phyloP scores from a whole-genome alignment of 2,113 vertebrate genomes.

The Dinomys branickii region DNA sequence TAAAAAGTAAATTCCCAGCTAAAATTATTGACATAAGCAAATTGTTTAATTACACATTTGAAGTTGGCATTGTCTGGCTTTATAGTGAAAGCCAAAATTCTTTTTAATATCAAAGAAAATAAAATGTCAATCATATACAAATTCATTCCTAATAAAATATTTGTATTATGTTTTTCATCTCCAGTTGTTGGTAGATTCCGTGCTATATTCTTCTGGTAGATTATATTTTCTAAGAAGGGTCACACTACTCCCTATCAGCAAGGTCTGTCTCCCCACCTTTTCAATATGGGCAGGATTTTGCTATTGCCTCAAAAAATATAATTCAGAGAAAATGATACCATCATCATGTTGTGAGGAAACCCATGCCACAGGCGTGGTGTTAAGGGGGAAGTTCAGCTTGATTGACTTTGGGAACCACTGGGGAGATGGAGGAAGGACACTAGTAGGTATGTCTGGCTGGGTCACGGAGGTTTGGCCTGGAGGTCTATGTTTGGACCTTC shows the following conservation, averaged over 20 bases:
- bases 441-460: neutral
- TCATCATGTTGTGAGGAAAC: neutral
- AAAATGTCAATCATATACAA: neutral
- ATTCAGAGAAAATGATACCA: neutral
- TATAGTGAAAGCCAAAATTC: constrained; percentile 2
- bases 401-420: neutral
- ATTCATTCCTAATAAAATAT: constrained; percentile 9
- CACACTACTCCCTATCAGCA: neutral
- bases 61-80: neutral
- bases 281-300: neutral
- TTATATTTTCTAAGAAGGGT: neutral
- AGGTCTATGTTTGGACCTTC: neutral
- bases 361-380: neutral
- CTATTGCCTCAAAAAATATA: neutral
- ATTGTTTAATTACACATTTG: neutral
- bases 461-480: neutral
- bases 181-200: neutral
- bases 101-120: constrained; percentile 22
- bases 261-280: neutral
- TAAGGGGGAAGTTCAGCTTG: neutral
- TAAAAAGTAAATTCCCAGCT: neutral
- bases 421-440: neutral
- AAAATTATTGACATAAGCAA: constrained; percentile 26
- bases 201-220: neutral
- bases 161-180: neutral